A percentile compares a stretch with the other conserved stretches of the same genome.
Evolutionary conservation across 2,888 invertebrate species (phyloP).

Genomic region (Ormyrus rosae): DNA sequence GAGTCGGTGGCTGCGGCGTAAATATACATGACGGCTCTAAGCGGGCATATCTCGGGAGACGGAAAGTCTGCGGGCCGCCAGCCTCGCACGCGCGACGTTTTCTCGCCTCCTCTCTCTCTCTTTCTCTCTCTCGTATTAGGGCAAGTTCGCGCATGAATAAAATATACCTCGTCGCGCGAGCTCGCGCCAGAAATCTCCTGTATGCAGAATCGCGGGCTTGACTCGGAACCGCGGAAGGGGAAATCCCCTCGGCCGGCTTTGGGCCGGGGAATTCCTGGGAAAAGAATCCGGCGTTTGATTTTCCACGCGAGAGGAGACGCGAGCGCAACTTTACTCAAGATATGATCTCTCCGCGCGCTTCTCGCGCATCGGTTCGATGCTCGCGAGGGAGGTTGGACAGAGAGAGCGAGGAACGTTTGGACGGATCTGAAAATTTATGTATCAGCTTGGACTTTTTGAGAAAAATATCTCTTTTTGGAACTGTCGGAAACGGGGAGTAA

Average conservation of each 20-base stretch:
- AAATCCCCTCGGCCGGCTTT: conserved; percentile 10
- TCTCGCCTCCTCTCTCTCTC: conserved; percentile 25
- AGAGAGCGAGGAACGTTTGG: background rate
- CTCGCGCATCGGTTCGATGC: background rate
- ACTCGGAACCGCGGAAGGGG: background rate
- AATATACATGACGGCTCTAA: background rate
- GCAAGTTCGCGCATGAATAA: conserved; percentile 48
- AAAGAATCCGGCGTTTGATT: conserved; percentile 37
- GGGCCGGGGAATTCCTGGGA: conserved; percentile 15
- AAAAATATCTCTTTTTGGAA: too few species aligned
- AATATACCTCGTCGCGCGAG: conserved; percentile 31
- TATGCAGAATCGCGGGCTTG: conserved; percentile 17
- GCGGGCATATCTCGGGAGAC: too few species aligned
- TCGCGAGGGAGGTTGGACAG: background rate
- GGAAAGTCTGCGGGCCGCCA: background rate
- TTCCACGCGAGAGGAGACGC: conserved; percentile 2
- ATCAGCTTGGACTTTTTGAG: too few species aligned
- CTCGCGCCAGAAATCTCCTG: conserved; percentile 9
- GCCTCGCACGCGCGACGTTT: background rate
- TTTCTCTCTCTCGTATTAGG: conserved; percentile 26
- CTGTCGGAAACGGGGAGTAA: too few species aligned
- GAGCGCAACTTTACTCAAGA: background rate
- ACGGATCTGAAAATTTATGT: too few species aligned
- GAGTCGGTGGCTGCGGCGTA: background rate
- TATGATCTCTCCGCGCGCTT: background rate